Evolutionary conservation across 2,888 invertebrate genomes (phyloP).

Genomic region (Capitulum mitella): DNA sequence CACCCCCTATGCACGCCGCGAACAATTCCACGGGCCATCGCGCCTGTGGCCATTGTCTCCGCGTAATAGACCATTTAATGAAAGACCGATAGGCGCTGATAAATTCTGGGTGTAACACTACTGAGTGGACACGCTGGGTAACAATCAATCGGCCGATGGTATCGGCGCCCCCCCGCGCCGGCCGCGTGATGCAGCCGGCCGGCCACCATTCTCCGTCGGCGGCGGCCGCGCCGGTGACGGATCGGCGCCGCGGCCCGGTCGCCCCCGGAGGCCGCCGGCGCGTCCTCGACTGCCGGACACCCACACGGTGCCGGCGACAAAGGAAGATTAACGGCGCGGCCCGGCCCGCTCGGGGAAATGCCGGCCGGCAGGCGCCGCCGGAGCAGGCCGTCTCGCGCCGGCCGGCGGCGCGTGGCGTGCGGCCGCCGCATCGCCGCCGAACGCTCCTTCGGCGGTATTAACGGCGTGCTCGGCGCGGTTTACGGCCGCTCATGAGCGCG

Average conservation of each 20-base stretch:
- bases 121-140: conserved; percentile 21
- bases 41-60: conserved; percentile 10
- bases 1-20: too few species aligned
- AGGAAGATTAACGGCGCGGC: neutral
- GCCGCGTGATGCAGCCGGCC: neutral
- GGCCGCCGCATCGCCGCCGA: neutral
- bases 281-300: too few species aligned
- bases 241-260: neutral
- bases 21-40: too few species aligned
- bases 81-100: conserved; percentile 13
- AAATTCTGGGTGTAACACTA: conserved; percentile 19
- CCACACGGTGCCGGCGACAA: neutral
- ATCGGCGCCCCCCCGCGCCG: conserved; percentile 9
- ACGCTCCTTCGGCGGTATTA: neutral
- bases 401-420: too few species aligned
- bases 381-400: too few species aligned
- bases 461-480: neutral
- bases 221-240: neutral
- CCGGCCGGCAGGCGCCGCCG: too few species aligned
- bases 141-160: conserved; percentile 2
- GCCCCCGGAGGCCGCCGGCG: too few species aligned
- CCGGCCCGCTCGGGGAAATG: too few species aligned
- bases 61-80: conserved; percentile 23
- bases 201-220: neutral
- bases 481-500: neutral